These are phyloP conservation scores for Macropus fuliginosus DNA, from an alignment of 2,797 vertebrate genomes.

Conservation along the genomic window DNA sequence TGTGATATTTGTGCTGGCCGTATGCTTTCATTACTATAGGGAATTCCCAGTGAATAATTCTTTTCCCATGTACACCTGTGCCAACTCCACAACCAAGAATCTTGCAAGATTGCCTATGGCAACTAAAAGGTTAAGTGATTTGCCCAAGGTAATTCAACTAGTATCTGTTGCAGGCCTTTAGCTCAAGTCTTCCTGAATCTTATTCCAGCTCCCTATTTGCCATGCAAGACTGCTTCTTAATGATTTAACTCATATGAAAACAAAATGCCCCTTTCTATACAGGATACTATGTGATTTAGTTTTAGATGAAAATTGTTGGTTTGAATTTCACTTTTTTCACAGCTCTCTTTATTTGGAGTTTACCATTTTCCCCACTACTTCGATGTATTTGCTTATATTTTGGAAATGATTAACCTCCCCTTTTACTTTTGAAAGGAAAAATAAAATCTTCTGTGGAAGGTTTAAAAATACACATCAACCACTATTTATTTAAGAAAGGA, in stretches of 20 bases:
- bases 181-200: background rate
- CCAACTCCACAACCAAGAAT: background rate
- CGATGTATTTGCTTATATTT: conserved; percentile 21
- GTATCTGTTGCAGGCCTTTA: background rate
- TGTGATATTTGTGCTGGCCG: background rate
- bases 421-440: conserved; percentile 57
- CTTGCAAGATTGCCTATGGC: background rate
- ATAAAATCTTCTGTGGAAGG: background rate
- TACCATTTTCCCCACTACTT: conserved; percentile 16
- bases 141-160: fast-evolving
- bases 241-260: conserved; percentile 19
- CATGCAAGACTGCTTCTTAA: background rate
- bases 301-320: conserved; percentile 44
- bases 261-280: background rate
- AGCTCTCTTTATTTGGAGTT: conserved; percentile 11
- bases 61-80: background rate
- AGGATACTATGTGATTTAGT: background rate
- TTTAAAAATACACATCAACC: conserved; percentile 51
- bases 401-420: conserved; percentile 18
- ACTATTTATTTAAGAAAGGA: conserved; percentile 15
- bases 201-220: background rate
- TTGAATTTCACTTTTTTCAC: conserved; percentile 31
- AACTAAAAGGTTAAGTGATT: background rate
- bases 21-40: background rate
- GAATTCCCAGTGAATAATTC: background rate